These are phyloP conservation scores for Dolomedes plantarius DNA, from an alignment of 2,888 invertebrate species.

Conservation along the genomic window DNA sequence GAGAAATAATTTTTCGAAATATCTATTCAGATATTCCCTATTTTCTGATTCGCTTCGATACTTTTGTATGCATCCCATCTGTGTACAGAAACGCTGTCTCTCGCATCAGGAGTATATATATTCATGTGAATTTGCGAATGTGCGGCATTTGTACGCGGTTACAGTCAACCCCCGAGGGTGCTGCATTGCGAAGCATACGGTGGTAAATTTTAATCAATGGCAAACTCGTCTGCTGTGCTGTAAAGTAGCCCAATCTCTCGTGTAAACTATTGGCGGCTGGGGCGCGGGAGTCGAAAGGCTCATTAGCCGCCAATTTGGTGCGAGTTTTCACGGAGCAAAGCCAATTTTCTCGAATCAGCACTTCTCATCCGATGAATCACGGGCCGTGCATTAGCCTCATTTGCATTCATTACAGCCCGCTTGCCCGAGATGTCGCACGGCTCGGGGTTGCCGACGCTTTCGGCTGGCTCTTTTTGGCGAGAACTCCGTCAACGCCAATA, in stretches of 20 bases:
- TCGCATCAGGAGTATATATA: slow-evolving; percentile 17
- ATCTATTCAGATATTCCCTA: neutral
- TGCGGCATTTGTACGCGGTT: slow-evolving; percentile 12
- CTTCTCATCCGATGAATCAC: slow-evolving; percentile 68
- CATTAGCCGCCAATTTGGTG: slow-evolving; percentile 65
- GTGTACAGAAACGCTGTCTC: neutral
- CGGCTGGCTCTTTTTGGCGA: slow-evolving; percentile 9
- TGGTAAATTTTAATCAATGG: slow-evolving; percentile 70
- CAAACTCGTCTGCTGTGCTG: neutral
- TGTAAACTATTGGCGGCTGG: slow-evolving; percentile 15
- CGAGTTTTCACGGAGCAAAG: slow-evolving; percentile 58
- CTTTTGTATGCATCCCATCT: slow-evolving; percentile 1
- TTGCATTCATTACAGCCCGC: slow-evolving; percentile 64
- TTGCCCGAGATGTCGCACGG: neutral
- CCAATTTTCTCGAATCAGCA: slow-evolving; percentile 69
- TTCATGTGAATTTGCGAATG: slow-evolving; percentile 29
- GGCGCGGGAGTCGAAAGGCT: slow-evolving; percentile 44
- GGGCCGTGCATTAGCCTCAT: slow-evolving; percentile 63
- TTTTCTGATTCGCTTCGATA: neutral
- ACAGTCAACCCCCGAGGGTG: slow-evolving; percentile 8
- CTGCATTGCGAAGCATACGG: slow-evolving; percentile 38
- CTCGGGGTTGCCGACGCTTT: slow-evolving; percentile 9
- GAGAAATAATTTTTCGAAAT: neutral
- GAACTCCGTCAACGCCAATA: neutral
- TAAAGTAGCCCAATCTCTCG: neutral